phyloP scores from a whole-genome alignment of 2,797 vertebrate species.

The Graptemys geographica region DNA sequence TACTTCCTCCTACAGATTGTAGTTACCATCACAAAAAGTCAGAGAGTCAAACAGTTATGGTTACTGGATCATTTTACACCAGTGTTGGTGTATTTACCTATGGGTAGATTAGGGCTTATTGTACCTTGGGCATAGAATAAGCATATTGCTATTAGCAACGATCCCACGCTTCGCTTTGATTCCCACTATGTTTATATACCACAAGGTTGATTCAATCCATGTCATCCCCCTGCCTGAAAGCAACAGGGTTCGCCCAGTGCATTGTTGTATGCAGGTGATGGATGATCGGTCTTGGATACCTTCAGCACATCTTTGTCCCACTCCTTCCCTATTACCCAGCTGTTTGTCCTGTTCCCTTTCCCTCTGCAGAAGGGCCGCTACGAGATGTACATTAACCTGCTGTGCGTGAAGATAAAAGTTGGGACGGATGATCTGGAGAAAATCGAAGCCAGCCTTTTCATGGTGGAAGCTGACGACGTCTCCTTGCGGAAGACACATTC shows the following conservation, averaged over 20 bases:
- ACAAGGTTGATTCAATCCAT: no score
- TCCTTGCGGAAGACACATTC: constrained; percentile 94
- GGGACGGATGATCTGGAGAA: constrained; percentile 95
- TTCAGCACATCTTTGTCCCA: neutral
- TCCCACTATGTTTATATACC: neutral
- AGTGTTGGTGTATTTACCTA: no score
- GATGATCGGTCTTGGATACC: neutral
- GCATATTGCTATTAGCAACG: no score
- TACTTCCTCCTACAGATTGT: no score
- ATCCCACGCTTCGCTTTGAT: neutral
- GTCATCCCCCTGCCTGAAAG: neutral
- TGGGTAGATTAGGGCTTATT: no score
- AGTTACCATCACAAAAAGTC: neutral
- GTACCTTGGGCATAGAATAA: no score
- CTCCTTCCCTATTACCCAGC: constrained; percentile 9
- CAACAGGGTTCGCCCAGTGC: neutral
- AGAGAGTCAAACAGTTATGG: neutral
- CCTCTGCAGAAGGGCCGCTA: constrained; percentile 92
- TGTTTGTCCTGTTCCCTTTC: constrained; percentile 46
- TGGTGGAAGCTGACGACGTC: constrained; percentile 84
- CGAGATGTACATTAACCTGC: constrained; percentile 92
- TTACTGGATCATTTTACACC: neutral
- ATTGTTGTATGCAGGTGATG: neutral
- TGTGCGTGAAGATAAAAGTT: constrained; percentile 90
- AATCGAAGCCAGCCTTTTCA: constrained; percentile 91